Conservation (phyloP, 2,113 vertebrate genomes). For the Melanotaenia duboulayi region DNA sequence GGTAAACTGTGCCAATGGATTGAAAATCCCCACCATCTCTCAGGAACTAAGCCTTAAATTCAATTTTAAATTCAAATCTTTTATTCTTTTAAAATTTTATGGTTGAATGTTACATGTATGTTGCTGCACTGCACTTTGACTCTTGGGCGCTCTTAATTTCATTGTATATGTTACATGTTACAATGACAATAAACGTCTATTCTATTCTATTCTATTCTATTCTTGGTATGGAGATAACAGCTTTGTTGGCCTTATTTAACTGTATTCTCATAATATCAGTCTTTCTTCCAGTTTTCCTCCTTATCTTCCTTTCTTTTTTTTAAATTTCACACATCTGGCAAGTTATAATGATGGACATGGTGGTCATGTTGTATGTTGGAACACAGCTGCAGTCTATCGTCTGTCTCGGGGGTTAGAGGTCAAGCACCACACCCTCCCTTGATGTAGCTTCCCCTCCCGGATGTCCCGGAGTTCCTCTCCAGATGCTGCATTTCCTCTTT, state of each 20-base stretch:
- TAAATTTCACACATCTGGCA: slow-evolving; percentile 26
- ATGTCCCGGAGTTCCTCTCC: slow-evolving; percentile 61
- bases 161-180: too few species aligned
- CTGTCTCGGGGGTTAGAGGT: slow-evolving; percentile 56
- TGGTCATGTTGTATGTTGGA: slow-evolving; percentile 42
- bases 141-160: too few species aligned
- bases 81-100: too few species aligned
- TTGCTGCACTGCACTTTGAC: too few species aligned
- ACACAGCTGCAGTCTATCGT: slow-evolving; percentile 60
- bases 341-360: slow-evolving; percentile 63
- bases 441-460: slow-evolving; percentile 36
- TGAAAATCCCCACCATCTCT: slow-evolving; percentile 24
- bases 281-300: slow-evolving; percentile 37
- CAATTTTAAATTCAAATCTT: too few species aligned
- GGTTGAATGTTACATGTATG: too few species aligned
- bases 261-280: background rate
- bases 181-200: too few species aligned
- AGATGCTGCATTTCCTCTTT: slow-evolving; percentile 59
- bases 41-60: slow-evolving; percentile 14
- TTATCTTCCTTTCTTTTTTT: background rate
- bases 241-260: background rate
- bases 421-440: slow-evolving; percentile 55
- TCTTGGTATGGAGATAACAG: slow-evolving; percentile 9
- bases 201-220: too few species aligned
- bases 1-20: slow-evolving; percentile 54